Conservation (phyloP, 1,140 invertebrate species). For the Drosophila arawakana region DNA sequence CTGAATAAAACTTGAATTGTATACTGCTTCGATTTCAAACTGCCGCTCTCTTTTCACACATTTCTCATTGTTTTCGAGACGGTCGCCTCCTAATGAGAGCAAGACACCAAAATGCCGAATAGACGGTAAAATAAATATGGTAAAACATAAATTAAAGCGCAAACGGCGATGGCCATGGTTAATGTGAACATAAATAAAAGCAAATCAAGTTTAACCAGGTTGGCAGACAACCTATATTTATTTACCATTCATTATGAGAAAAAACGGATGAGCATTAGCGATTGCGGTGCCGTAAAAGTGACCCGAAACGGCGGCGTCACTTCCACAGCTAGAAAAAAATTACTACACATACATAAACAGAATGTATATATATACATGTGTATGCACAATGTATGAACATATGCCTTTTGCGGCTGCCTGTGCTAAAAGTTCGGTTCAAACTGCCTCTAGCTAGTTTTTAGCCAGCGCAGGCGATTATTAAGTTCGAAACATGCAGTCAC, state of each 20-base stretch:
- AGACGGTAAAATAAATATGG: constrained; percentile 45
- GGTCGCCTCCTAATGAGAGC: constrained; percentile 20
- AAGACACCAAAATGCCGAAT: constrained; percentile 14
- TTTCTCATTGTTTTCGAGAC: constrained; percentile 28
- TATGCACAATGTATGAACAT: constrained; percentile 21
- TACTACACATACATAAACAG: constrained; percentile 1
- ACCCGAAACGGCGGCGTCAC: constrained; percentile 33
- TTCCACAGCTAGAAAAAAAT: constrained; percentile 13
- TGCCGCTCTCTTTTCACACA: constrained; percentile 17
- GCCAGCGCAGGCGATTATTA: constrained; percentile 51
- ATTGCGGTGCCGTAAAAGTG: constrained; percentile 32
- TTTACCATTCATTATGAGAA: constrained; percentile 45
- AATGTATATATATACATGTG: background rate
- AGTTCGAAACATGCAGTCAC: constrained; percentile 35
- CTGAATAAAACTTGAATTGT: constrained; percentile 60
- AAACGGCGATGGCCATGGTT: constrained; percentile 19
- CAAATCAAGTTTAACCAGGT: constrained; percentile 48
- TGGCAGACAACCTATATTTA: constrained; percentile 49
- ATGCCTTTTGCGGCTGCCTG: constrained; percentile 16
- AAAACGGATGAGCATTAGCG: constrained; percentile 31
- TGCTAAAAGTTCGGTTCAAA: constrained; percentile 62
- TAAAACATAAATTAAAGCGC: constrained; percentile 52
- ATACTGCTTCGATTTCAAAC: constrained; percentile 8
- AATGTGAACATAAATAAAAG: constrained; percentile 14
- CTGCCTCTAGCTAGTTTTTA: constrained; percentile 71